phyloP scores from a whole-genome alignment of 2,113 vertebrate genomes.

The Collichthys lucidus region DNA sequence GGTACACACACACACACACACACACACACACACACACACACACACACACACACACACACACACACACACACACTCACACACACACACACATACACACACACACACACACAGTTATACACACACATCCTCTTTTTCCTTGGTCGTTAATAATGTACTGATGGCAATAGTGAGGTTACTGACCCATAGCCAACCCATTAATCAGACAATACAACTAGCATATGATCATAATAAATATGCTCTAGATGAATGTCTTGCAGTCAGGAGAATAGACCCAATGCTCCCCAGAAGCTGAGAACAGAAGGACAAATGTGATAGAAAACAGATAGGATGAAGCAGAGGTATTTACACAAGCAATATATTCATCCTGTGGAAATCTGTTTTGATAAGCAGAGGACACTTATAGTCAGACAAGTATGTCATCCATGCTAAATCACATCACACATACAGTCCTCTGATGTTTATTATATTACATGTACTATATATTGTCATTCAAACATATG shows the following conservation, averaged over 20 bases:
- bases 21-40: too few relatives aligned
- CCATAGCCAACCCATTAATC: constrained; percentile 78
- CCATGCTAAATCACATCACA: neutral
- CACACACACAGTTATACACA: constrained; percentile 25
- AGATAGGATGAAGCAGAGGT: constrained; percentile 51
- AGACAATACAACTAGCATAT: constrained; percentile 78
- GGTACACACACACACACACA: neutral
- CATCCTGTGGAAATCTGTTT: constrained; percentile 18
- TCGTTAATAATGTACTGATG: constrained; percentile 78
- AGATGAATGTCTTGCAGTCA: constrained; percentile 58
- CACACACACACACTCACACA: too few relatives aligned
- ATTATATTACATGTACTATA: neutral
- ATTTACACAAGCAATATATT: constrained; percentile 40
- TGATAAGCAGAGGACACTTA: neutral
- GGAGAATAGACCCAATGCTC: constrained; percentile 19
- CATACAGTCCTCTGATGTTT: neutral
- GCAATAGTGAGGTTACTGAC: constrained; percentile 75
- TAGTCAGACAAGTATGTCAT: constrained; percentile 7
- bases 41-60: constrained; percentile 16
- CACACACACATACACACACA: constrained; percentile 15
- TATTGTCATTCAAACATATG: constrained; percentile 14
- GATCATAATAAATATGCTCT: constrained; percentile 75
- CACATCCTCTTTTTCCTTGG: constrained; percentile 51
- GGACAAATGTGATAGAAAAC: constrained; percentile 59
- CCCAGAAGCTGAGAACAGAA: constrained; percentile 36